phyloP scores from a whole-genome alignment of 2,113 vertebrate genomes.

The Halichoerus grypus region DNA sequence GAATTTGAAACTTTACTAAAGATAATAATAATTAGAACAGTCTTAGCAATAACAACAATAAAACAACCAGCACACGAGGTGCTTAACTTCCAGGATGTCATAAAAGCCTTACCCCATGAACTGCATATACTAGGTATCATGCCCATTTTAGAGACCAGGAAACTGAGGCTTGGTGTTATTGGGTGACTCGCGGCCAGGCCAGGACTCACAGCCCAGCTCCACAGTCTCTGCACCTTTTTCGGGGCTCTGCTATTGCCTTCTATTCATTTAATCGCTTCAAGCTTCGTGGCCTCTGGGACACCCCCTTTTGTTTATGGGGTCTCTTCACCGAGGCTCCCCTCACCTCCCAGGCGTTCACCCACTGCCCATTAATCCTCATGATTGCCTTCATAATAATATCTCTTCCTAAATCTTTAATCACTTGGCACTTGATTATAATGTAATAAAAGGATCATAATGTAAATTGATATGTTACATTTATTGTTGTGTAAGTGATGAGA shows the following conservation, averaged over 20 bases:
- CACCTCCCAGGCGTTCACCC: background rate
- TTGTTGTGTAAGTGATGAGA: slow-evolving; percentile 81
- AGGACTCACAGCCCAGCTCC: no score
- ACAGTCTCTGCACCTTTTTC: fast-evolving
- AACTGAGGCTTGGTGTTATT: background rate
- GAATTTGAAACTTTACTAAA: background rate
- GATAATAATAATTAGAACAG: background rate
- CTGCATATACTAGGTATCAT: background rate
- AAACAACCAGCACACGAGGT: background rate
- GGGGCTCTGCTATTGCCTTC: background rate
- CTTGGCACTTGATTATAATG: slow-evolving; percentile 76
- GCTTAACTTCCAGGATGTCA: background rate
- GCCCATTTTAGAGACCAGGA: background rate
- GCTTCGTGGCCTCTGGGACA: background rate
- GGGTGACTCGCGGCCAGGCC: background rate
- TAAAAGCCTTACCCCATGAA: background rate
- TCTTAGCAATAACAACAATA: background rate
- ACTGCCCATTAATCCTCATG: background rate
- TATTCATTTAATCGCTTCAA: background rate
- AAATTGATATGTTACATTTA: slow-evolving; percentile 80
- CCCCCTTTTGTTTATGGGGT: background rate
- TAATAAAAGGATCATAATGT: slow-evolving; percentile 74
- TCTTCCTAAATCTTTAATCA: slow-evolving; percentile 77
- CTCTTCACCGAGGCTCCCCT: background rate
- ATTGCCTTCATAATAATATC: slow-evolving; percentile 28